Evolutionary conservation across 2,888 invertebrate species (phyloP).

Genomic region (Panopea generosa): DNA sequence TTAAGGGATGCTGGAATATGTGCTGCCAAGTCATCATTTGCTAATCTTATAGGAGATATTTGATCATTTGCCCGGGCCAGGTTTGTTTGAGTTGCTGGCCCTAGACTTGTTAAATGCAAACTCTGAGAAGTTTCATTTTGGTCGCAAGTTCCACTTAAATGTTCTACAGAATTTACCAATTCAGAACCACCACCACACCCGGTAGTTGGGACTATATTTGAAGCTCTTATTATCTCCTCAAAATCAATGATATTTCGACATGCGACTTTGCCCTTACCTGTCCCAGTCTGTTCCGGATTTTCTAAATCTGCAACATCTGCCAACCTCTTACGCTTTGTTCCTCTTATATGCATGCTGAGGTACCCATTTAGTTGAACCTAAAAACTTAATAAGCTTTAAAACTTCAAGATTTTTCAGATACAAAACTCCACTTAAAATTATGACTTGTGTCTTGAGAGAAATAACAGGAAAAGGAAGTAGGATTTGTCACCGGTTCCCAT

Average conservation of each 20-base stretch:
- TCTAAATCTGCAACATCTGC: neutral
- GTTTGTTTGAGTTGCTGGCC: constrained; percentile 2
- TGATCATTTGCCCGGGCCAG: neutral
- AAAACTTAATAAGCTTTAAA: neutral
- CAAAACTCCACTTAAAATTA: neutral
- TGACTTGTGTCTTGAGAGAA: too few species aligned
- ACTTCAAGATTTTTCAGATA: neutral
- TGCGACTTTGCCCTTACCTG: neutral
- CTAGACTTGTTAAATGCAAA: neutral
- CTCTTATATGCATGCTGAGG: neutral
- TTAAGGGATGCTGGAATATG: constrained; percentile 17
- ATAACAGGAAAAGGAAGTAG: neutral
- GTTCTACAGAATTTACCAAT: neutral
- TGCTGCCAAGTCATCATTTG: constrained; percentile 17
- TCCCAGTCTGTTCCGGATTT: neutral
- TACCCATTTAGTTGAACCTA: neutral
- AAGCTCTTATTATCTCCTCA: constrained; percentile 5
- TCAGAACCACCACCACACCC: constrained; percentile 5
- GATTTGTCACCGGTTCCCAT: neutral
- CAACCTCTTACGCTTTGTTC: neutral
- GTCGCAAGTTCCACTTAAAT: neutral
- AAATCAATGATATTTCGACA: constrained; percentile 2
- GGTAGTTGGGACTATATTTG: neutral
- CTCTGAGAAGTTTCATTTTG: neutral
- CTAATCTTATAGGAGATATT: neutral